A percentile compares a stretch with the other conserved stretches of the same genome.
Evolutionary conservation across 2,113 vertebrate species (phyloP).

Genomic region (Chrysochloris asiatica): DNA sequence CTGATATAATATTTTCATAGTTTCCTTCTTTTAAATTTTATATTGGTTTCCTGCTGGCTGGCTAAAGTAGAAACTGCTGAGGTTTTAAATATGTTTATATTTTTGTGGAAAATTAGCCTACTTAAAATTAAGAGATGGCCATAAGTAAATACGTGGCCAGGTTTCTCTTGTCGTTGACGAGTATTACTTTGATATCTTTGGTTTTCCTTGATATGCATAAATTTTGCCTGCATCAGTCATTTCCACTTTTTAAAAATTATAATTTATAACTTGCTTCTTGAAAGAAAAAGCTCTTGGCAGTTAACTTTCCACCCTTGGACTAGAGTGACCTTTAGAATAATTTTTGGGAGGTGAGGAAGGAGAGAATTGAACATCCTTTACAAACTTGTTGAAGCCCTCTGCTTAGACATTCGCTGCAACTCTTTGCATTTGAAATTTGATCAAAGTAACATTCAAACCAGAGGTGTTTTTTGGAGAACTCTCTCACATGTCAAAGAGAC

Average conservation of each 20-base stretch:
- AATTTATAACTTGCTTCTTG: slow-evolving; percentile 8
- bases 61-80: slow-evolving; percentile 55
- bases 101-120: slow-evolving; percentile 45
- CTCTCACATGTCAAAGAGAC: slow-evolving; percentile 43
- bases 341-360: neutral
- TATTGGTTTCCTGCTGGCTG: slow-evolving; percentile 66
- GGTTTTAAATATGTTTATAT: slow-evolving; percentile 58
- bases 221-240: slow-evolving; percentile 65
- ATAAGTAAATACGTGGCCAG: slow-evolving; percentile 30
- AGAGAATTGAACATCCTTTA: slow-evolving; percentile 25
- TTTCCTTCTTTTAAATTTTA: slow-evolving; percentile 63
- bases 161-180: slow-evolving; percentile 53
- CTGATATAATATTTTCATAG: slow-evolving; percentile 63
- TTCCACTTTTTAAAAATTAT: slow-evolving; percentile 52
- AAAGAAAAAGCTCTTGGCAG: slow-evolving; percentile 12
- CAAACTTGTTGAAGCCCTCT: neutral
- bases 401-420: neutral
- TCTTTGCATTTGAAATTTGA: slow-evolving; percentile 56
- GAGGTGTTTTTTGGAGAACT: slow-evolving; percentile 40
- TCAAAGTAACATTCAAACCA: slow-evolving; percentile 33
- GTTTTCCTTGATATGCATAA: slow-evolving; percentile 12
- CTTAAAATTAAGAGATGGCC: slow-evolving; percentile 62
- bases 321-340: slow-evolving; percentile 61
- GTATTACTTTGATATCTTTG: slow-evolving; percentile 44
- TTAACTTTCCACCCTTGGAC: slow-evolving; percentile 52